Base-by-base conservation (phyloP, 2,113 vertebrate species). In the Chloebia gouldiae region DNA sequence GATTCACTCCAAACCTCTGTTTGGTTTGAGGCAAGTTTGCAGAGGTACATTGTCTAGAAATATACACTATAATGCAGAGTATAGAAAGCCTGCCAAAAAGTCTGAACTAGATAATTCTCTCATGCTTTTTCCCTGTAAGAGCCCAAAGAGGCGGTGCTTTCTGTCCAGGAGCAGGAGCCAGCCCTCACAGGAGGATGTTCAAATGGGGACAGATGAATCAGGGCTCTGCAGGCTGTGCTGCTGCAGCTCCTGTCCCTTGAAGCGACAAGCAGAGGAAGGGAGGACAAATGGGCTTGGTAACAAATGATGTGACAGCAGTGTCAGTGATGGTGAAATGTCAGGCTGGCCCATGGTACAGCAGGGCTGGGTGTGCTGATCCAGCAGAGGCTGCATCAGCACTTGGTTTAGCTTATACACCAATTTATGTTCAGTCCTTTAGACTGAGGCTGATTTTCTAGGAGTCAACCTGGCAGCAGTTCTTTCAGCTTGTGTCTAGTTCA, bases 101-200 rank as follows among this genome's bases (percentile, higher is more conserved):
- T 68, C 21, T 13, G 51, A 90, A 37, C 73, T 57, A 78, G 82
- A 93, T 54, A 56, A 71, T 72, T 84, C n/a, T 5, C 51, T 92
- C 47, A n/a, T 65, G 60, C 85, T 85, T 9, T 94, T 95, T 88
- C 95, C 72, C 92, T 60, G 20, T n/a, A 53, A 78, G 81, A 94
- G 71, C 90, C 75, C 91, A 68, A 60, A 66, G 83, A 95, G 94
- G 86, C 25, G 3, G 82, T 81, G 92, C 83, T 92, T 94, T 92
- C 42, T 84, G 77, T 95, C 94, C 85, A 66, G 28, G 17, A 42
- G n/a, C 51, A 27, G 92, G 81, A 97, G 92, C 91, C 91, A 95
- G 42, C 64, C 96, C 90, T 78, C 96, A 27, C 21, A 54, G 91
- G 90, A 79, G 53, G 75, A 72, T 80, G 70, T 83, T 92, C 47